These are phyloP conservation scores for Acronicta leporina DNA, from an alignment of 2,888 invertebrate genomes.

Conservation along the genomic window DNA sequence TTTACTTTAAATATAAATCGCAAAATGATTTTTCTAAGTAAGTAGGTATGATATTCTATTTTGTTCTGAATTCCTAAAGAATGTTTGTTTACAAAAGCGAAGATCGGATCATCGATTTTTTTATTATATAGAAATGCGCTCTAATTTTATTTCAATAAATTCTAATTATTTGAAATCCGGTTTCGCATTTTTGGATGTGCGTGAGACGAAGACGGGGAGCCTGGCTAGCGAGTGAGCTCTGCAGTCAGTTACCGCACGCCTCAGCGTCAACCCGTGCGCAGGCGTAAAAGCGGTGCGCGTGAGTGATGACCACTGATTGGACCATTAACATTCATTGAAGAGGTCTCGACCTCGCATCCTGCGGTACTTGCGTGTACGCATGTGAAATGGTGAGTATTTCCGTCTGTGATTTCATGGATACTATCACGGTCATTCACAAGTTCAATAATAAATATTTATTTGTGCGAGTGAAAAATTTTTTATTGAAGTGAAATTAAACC, in stretches of 20 bases:
- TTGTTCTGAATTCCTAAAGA: too few relatives aligned
- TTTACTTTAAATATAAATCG: too few relatives aligned
- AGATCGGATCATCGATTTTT: too few relatives aligned
- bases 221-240: slow-evolving; percentile 22
- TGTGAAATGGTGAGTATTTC: slow-evolving; percentile 74
- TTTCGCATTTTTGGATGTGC: slow-evolving; percentile 9
- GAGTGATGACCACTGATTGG: slow-evolving; percentile 76
- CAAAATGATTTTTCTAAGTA: too few relatives aligned
- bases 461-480: background rate
- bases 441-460: slow-evolving; percentile 7
- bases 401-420: slow-evolving; percentile 29
- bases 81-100: too few relatives aligned
- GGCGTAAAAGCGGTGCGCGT: slow-evolving; percentile 46
- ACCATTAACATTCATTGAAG: slow-evolving; percentile 74
- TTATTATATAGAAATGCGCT: too few relatives aligned
- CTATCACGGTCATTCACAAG: slow-evolving; percentile 32
- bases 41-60: too few relatives aligned
- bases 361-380: slow-evolving; percentile 59
- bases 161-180: background rate
- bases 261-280: slow-evolving; percentile 69
- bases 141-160: too few relatives aligned
- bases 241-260: slow-evolving; percentile 76
- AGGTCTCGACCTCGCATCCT: slow-evolving; percentile 71
- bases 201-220: slow-evolving; percentile 29
- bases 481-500: slow-evolving; percentile 2